These are phyloP conservation scores for Heliocidaris erythrogramma DNA, from an alignment of 35 echinoderm and acorn worm genomes.

Conservation along the genomic window DNA sequence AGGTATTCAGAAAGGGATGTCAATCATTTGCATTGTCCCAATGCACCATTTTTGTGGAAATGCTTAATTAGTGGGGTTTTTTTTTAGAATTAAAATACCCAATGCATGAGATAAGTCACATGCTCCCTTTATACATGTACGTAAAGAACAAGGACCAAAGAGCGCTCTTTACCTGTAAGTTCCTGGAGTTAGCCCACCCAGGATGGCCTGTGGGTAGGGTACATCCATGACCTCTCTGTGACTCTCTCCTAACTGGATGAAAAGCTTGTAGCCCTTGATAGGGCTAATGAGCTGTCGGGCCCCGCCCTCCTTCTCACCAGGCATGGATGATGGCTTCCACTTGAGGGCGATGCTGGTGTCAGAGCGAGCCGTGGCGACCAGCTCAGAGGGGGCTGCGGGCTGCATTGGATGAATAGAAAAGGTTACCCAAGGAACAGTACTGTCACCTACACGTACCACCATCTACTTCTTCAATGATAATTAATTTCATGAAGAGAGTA, in stretches of 20 bases:
- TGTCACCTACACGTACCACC: background rate
- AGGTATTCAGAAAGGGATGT: background rate
- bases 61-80: no score
- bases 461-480: background rate
- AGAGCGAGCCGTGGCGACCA: constrained; percentile 41
- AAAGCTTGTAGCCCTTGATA: constrained; percentile 77
- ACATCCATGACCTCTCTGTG: constrained; percentile 72
- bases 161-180: constrained; percentile 61
- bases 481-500: background rate
- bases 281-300: background rate
- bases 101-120: background rate
- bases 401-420: background rate
- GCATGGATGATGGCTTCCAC: constrained; percentile 59
- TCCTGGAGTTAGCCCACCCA: constrained; percentile 84
- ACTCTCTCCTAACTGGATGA: constrained; percentile 62
- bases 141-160: background rate
- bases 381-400: constrained; percentile 53
- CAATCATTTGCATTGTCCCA: no score
- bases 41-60: no score
- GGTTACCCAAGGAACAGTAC: background rate
- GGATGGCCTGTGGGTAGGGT: constrained; percentile 65
- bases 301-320: background rate
- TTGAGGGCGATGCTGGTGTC: constrained; percentile 77
- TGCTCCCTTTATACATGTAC: background rate
- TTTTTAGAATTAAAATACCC: background rate